phyloP scores from a whole-genome alignment of 2,888 invertebrate species.

The Dione vanillae region DNA sequence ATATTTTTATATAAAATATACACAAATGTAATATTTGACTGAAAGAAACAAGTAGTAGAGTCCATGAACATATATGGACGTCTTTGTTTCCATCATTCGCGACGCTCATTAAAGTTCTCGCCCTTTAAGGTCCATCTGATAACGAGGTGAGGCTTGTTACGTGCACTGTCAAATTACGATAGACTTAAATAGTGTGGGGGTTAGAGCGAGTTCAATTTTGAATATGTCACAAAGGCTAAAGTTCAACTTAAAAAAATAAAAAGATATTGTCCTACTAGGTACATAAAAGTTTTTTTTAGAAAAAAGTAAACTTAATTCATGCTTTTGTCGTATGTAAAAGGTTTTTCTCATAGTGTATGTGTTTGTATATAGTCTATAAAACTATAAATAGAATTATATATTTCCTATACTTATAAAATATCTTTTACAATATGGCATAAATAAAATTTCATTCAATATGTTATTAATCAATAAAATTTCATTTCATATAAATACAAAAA shows the following conservation, averaged over 20 bases:
- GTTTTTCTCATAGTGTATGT: too few relatives aligned
- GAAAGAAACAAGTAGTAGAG: constrained; percentile 31
- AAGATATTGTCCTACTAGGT: neutral
- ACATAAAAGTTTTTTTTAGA: too few relatives aligned
- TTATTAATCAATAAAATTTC: too few relatives aligned
- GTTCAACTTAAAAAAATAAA: neutral
- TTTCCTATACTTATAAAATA: too few relatives aligned
- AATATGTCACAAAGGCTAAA: neutral
- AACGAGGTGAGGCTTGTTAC: constrained; percentile 52
- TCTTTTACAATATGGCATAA: too few relatives aligned
- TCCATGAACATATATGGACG: constrained; percentile 46
- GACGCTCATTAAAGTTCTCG: constrained; percentile 58
- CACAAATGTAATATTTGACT: neutral
- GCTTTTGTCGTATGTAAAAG: too few relatives aligned
- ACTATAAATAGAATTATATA: too few relatives aligned
- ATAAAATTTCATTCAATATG: too few relatives aligned
- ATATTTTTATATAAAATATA: neutral
- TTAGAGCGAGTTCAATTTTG: neutral
- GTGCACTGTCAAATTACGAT: constrained; percentile 26
- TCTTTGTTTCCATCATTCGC: constrained; percentile 59
- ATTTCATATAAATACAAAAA: too few relatives aligned
- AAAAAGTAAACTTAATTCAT: too few relatives aligned
- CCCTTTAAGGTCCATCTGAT: constrained; percentile 52
- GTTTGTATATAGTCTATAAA: too few relatives aligned
- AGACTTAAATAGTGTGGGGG: constrained; percentile 13